Evolutionary conservation across 2,888 invertebrate species (phyloP).

Genomic region (Hedya salicella): DNA sequence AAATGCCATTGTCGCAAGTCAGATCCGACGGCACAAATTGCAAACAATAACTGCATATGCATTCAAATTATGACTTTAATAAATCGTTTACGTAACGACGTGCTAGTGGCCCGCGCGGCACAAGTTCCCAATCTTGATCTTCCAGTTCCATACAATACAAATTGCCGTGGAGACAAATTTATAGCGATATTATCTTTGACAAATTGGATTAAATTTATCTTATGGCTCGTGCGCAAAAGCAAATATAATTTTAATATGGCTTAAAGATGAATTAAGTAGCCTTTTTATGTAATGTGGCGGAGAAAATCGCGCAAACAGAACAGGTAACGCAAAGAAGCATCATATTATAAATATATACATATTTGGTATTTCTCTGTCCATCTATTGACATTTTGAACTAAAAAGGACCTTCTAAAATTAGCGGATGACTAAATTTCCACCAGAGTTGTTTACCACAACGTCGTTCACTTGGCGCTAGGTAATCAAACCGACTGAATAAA

Average conservation of each 20-base stretch:
- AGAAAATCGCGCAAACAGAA: not conserved
- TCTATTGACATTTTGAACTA: not conserved
- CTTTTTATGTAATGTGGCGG: not conserved
- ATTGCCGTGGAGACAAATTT: conserved; percentile 38
- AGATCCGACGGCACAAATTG: conserved; percentile 26
- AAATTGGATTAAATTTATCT: conserved; percentile 38
- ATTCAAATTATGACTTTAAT: conserved; percentile 19
- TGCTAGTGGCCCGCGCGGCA: conserved; percentile 13
- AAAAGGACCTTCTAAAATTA: conserved; percentile 23
- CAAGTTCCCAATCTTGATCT: conserved; percentile 28
- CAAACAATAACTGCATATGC: conserved; percentile 22
- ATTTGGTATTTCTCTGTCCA: not conserved
- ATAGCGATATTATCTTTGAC: conserved; percentile 40
- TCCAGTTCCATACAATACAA: conserved; percentile 37
- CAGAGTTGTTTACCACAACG: conserved; percentile 29
- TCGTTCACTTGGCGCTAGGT: conserved; percentile 16
- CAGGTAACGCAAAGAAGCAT: not conserved
- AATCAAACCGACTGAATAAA: conserved; percentile 31
- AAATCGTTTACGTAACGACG: conserved; percentile 19
- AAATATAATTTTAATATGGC: not conserved
- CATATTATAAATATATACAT: not conserved
- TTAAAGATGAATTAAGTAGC: conserved; percentile 9
- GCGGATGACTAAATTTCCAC: conserved; percentile 17
- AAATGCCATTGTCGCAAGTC: conserved; percentile 33
- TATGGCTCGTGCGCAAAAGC: not conserved